Conservation (phyloP, 2,113 vertebrate species). For the Eclectus roratus region DNA sequence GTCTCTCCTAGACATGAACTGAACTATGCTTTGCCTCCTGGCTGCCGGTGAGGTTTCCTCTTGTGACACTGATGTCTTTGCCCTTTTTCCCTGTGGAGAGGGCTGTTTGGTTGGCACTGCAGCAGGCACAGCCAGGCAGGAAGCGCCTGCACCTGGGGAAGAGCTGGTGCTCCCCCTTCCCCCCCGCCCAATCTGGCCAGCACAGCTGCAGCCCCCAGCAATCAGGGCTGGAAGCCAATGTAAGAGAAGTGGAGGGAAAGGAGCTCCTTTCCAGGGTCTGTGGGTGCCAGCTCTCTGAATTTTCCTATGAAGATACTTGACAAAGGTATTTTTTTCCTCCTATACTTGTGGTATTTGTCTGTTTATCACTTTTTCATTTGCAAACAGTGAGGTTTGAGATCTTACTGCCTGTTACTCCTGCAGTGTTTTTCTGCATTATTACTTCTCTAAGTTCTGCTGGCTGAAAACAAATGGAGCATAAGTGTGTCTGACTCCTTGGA, state of each 20-base stretch:
- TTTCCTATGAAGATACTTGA: background rate
- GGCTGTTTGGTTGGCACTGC: background rate
- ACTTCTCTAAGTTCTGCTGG: background rate
- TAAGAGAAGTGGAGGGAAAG: background rate
- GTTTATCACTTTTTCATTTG: background rate
- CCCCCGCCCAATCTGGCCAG: background rate
- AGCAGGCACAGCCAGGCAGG: background rate
- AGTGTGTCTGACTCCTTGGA: background rate
- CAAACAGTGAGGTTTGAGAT: background rate
- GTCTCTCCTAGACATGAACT: background rate
- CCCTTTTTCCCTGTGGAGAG: background rate
- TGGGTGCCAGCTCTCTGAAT: rapidly evolving
- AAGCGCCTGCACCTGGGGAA: background rate
- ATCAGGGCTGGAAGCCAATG: background rate
- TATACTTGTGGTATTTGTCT: rapidly evolving
- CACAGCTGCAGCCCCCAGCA: background rate
- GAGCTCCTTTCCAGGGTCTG: rapidly evolving
- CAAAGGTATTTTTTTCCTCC: rapidly evolving
- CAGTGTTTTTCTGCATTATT: background rate
- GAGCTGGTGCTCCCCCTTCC: background rate
- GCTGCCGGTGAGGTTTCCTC: background rate
- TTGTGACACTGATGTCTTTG: background rate
- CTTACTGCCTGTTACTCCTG: background rate
- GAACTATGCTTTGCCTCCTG: rapidly evolving
- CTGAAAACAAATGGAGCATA: background rate